A percentile compares a stretch with the other conserved stretches of the same genome.
These are phyloP conservation scores for Lysiphlebus fabarum DNA, from an alignment of 1,140 invertebrate species.

Conservation along the genomic window DNA sequence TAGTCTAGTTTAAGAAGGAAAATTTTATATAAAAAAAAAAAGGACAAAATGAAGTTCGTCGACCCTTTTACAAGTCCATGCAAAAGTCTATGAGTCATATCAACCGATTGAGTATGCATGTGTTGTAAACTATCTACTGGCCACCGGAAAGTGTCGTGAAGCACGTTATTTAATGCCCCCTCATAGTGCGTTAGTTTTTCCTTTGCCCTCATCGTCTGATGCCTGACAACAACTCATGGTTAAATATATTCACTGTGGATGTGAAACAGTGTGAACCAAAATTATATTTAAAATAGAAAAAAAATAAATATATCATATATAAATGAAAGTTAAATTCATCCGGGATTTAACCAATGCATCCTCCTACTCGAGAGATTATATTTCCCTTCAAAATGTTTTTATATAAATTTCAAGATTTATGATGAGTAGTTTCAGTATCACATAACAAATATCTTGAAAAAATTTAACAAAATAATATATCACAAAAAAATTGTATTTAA, in stretches of 20 bases:
- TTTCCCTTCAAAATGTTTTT: too few relatives aligned
- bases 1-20: slow-evolving; percentile 23
- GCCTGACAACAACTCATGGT: not conserved
- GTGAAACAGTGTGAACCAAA: not conserved
- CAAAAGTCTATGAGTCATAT: slow-evolving; percentile 33
- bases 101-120: slow-evolving; percentile 34
- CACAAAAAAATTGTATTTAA: too few relatives aligned
- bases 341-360: not conserved
- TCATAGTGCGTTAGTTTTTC: not conserved
- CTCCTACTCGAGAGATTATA: too few relatives aligned
- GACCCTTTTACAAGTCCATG: slow-evolving; percentile 28
- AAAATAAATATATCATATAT: slow-evolving; percentile 1
- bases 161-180: slow-evolving; percentile 34
- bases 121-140: slow-evolving; percentile 36
- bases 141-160: slow-evolving; percentile 43
- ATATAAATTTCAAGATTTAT: too few relatives aligned
- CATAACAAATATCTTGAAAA: too few relatives aligned
- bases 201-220: not conserved
- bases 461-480: too few relatives aligned
- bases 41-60: slow-evolving; percentile 30
- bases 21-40: slow-evolving; percentile 12
- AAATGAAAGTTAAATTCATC: not conserved
- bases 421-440: too few relatives aligned
- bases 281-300: not conserved
- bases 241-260: not conserved